Evolutionary conservation across 2,113 vertebrate genomes (phyloP).

Genomic region (Macquaria australasica): DNA sequence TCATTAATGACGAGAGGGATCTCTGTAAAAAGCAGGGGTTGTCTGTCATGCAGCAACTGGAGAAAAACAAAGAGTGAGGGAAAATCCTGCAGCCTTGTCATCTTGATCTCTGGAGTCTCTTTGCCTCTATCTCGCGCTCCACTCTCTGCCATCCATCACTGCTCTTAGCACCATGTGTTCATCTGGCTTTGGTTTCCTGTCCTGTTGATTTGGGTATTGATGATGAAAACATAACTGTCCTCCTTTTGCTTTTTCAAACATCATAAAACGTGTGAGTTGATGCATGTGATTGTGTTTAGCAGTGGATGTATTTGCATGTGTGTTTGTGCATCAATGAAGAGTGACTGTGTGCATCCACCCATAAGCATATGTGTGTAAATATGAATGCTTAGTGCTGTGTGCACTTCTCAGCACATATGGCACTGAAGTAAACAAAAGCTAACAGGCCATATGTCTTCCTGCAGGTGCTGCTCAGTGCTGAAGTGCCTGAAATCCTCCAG

Average conservation of each 20-base stretch:
- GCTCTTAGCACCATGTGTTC: slow-evolving; percentile 25
- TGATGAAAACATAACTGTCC: slow-evolving; percentile 29
- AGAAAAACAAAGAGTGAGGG: slow-evolving; percentile 41
- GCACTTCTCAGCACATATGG: slow-evolving; percentile 31
- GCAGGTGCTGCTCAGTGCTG: slow-evolving; percentile 49
- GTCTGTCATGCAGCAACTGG: slow-evolving; percentile 56
- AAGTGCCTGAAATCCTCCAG: slow-evolving; percentile 39
- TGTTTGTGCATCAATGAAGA: neutral
- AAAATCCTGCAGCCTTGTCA: slow-evolving; percentile 42
- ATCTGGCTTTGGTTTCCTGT: slow-evolving; percentile 23
- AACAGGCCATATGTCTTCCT: slow-evolving; percentile 38
- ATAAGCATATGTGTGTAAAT: slow-evolving; percentile 7
- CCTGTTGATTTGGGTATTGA: slow-evolving; percentile 32
- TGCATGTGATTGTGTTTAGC: slow-evolving; percentile 39
- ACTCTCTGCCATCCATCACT: slow-evolving; percentile 37
- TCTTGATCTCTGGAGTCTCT: slow-evolving; percentile 56
- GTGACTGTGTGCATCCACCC: slow-evolving; percentile 8
- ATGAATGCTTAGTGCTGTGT: slow-evolving; percentile 20
- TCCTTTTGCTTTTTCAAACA: slow-evolving; percentile 3
- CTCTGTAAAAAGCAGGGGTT: slow-evolving; percentile 21
- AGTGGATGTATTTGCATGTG: slow-evolving; percentile 14
- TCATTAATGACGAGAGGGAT: slow-evolving; percentile 60
- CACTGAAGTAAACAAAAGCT: slow-evolving; percentile 54
- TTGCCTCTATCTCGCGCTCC: neutral
- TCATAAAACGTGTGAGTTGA: slow-evolving; percentile 8